phyloP scores from a whole-genome alignment of 2,888 invertebrate genomes.

The Pristionchus entomophagus region DNA sequence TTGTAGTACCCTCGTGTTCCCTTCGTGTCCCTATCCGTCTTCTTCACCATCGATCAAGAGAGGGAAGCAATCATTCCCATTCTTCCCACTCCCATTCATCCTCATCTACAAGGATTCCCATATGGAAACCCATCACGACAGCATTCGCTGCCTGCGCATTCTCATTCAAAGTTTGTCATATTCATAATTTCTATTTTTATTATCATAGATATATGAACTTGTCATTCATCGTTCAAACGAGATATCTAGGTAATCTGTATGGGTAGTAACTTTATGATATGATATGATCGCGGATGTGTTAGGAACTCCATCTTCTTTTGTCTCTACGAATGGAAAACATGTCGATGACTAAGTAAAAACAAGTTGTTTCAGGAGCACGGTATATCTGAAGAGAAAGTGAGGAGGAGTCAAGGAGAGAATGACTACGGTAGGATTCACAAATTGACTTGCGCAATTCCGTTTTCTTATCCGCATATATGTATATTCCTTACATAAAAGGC shows the following conservation, averaged over 20 bases:
- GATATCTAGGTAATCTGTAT: too few species aligned
- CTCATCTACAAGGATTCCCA: neutral
- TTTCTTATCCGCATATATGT: too few species aligned
- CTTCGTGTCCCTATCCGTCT: slow-evolving; percentile 6
- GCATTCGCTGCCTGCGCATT: slow-evolving; percentile 14
- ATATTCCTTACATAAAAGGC: neutral
- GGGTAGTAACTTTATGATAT: too few species aligned
- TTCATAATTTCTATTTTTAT: too few species aligned
- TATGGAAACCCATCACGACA: neutral
- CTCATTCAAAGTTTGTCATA: slow-evolving; percentile 39
- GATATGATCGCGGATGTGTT: too few species aligned
- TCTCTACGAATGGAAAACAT: neutral
- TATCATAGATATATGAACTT: too few species aligned
- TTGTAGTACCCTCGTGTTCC: slow-evolving; percentile 16
- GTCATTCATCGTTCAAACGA: too few species aligned
- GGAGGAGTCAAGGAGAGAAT: neutral
- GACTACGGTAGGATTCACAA: slow-evolving; percentile 15
- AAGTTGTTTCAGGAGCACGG: slow-evolving; percentile 34
- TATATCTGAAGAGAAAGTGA: slow-evolving; percentile 33
- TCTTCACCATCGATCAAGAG: slow-evolving; percentile 1
- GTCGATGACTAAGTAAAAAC: neutral
- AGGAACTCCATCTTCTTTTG: too few species aligned
- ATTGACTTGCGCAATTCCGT: too few species aligned
- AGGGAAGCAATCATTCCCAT: neutral
- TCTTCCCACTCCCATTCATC: neutral